Evolutionary conservation across 1,140 invertebrate species (phyloP), one percentile per base, ranked within the genome.

Genomic region (Hyles vespertilio): DNA sequence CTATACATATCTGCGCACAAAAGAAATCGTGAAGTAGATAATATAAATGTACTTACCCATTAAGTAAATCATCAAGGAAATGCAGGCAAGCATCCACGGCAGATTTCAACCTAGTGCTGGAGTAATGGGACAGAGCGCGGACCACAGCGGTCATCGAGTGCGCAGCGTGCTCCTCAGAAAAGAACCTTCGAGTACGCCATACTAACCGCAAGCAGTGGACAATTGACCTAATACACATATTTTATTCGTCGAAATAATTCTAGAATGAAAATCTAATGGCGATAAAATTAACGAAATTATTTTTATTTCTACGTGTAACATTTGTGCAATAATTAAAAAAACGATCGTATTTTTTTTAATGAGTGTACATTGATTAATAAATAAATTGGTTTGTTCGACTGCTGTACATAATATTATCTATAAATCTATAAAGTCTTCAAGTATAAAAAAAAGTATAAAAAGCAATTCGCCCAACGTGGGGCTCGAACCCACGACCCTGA

Each of bases 21-120:
- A 22, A 2, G 22, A 22, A 22, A 22, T 22, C 22, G 22, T 22
- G 2, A 22, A 22, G 22, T 40, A 40, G 36, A 3, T 53, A 53
- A 40, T 53, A 5, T 32, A 6, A 54, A 22, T 22, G 22, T 43
- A 32, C 73, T 51, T 69, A 88, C 85, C 85, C 79, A 55, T 74
- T 74, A 1, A 88, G 64, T 9, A 88, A 62, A 65, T 88, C 81
- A 46, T 73, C 85, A 2, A 87, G 65, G 54, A 86, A 86, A 58
- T 85, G 79, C 53, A 88, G 59, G 54, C 81, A 83, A 6, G 61
- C 59, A 45, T 86, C 73, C 1, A 81, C 65, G 33, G 81, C 71
- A 0, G 57, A 70, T 10, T 62, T 64, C 9, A 68, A 68, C 3
- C 76, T 75, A 33, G 69, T 79, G 1, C 69, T 63, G 0, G 74